Percentiles rank a stretch among this genome's conserved stretches.
These are phyloP conservation scores for Anadara kagoshimensis DNA, from an alignment of 1,140 invertebrate species.

Conservation along the genomic window DNA sequence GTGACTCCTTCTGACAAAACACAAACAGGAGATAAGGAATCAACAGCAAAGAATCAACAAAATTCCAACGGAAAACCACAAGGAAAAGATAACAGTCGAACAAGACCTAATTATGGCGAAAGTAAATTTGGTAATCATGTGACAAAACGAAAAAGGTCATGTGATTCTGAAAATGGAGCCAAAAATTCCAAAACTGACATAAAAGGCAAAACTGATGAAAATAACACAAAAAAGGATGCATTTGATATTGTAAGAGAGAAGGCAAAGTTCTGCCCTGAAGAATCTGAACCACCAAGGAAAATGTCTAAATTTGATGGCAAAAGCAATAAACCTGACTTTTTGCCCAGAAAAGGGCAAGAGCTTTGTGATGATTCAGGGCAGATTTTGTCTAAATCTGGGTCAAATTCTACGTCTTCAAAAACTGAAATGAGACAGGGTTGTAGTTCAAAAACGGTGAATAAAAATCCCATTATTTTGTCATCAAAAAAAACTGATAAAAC, in stretches of 20 bases:
- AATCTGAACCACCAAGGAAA: background rate
- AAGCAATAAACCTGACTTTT: background rate
- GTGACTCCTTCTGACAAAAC: background rate
- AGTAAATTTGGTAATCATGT: background rate
- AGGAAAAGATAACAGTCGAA: background rate
- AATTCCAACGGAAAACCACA: background rate
- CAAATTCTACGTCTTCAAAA: no score
- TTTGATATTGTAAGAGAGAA: background rate
- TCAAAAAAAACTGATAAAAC: no score
- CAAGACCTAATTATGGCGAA: background rate
- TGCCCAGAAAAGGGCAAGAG: background rate
- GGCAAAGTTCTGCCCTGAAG: background rate
- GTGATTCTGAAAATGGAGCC: background rate
- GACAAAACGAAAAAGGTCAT: no score
- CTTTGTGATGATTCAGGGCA: no score
- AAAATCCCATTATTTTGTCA: no score
- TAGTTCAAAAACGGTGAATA: no score
- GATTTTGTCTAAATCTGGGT: no score
- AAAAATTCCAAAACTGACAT: background rate
- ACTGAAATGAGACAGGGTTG: no score
- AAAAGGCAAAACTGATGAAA: background rate
- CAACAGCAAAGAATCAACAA: background rate
- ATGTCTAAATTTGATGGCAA: background rate
- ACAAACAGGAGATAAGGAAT: background rate
- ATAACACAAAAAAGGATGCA: background rate